Conservation (phyloP, 1,140 invertebrate genomes). For the Pseudomyrmex gracilis region DNA sequence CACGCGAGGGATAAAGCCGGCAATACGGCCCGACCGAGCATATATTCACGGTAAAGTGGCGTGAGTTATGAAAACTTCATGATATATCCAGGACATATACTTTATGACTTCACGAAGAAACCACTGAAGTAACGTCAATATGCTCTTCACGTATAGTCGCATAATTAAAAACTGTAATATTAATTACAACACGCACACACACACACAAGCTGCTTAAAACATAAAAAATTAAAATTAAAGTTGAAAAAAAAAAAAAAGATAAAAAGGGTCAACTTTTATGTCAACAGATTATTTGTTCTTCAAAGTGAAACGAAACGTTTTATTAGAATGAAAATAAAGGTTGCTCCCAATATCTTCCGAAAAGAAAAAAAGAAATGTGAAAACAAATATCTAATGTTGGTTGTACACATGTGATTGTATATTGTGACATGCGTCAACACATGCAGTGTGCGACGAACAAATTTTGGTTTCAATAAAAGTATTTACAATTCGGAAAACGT, state of each 20-base stretch:
- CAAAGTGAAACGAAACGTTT: background rate
- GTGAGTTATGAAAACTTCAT: constrained; percentile 77
- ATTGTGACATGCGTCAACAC: background rate
- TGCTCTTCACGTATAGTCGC: constrained; percentile 40
- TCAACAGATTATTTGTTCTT: background rate
- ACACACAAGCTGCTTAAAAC: background rate
- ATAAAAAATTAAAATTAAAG: no score
- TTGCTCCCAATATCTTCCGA: no score
- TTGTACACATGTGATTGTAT: no score
- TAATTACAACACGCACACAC: background rate
- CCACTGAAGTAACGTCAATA: constrained; percentile 49
- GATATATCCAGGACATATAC: constrained; percentile 48
- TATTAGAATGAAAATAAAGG: background rate
- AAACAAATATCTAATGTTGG: no score
- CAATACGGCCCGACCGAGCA: constrained; percentile 59
- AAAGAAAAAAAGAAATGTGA: no score
- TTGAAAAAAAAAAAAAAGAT: background rate
- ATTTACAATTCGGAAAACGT: background rate
- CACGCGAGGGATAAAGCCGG: constrained; percentile 50
- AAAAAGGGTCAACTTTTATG: constrained; percentile 1
- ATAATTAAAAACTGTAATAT: constrained; percentile 63
- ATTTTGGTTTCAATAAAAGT: background rate
- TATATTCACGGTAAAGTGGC: constrained; percentile 72
- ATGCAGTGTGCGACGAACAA: no score
- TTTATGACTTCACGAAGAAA: constrained; percentile 68